Conservation (phyloP, 2,888 invertebrate genomes). For the Hetaerina titia region DNA sequence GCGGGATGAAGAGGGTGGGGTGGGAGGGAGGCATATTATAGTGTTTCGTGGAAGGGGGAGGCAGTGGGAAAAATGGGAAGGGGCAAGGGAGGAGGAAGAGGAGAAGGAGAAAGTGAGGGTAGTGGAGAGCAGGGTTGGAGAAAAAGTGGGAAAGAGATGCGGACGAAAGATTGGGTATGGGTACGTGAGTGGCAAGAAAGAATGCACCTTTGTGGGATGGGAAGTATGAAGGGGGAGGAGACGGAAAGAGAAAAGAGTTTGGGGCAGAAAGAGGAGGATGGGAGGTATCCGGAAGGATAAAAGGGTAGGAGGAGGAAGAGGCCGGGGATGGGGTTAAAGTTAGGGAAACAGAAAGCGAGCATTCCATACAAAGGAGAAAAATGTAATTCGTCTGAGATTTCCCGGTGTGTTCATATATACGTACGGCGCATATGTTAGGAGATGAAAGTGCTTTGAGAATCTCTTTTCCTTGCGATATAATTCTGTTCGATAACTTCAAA, state of each 20-base stretch:
- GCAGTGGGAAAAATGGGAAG: background rate
- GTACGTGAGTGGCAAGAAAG: constrained; percentile 49
- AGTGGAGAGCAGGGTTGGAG: background rate
- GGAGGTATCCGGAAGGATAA: background rate
- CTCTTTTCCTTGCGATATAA: constrained; percentile 54
- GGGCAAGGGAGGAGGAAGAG: background rate
- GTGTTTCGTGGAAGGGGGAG: background rate
- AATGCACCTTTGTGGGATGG: constrained; percentile 13
- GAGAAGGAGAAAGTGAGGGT: no score
- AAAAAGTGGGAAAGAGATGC: constrained; percentile 15
- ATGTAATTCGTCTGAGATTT: constrained; percentile 67
- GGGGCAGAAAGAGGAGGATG: constrained; percentile 4
- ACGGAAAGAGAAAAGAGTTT: background rate
- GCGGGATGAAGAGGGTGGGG: background rate
- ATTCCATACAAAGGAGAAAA: constrained; percentile 66
- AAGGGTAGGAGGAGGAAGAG: background rate
- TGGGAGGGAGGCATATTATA: background rate
- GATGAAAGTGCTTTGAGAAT: constrained; percentile 60
- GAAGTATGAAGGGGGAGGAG: background rate
- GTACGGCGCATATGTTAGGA: constrained; percentile 58
- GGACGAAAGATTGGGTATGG: constrained; percentile 42
- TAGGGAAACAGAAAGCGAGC: constrained; percentile 52
- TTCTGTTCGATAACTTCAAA: constrained; percentile 61
- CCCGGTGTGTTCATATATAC: constrained; percentile 57
- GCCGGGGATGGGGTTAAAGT: constrained; percentile 45